Conservation (phyloP, 2,113 vertebrate genomes). For the Meles meles region DNA sequence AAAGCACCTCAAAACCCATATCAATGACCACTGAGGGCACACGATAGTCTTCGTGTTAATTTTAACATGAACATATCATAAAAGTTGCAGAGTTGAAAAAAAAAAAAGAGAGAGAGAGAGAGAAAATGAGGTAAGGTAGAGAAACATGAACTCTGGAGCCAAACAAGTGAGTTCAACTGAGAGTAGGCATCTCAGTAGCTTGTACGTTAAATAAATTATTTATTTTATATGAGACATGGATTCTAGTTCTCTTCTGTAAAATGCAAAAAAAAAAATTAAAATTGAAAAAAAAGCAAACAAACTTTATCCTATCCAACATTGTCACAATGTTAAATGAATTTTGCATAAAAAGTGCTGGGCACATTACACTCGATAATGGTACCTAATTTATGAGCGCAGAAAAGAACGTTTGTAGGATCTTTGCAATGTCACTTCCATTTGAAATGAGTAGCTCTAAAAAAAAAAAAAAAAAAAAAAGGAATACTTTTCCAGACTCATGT, state of each 20-base stretch:
- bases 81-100: background rate
- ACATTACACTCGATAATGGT: background rate
- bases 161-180: background rate
- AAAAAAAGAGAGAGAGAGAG: background rate
- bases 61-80: background rate
- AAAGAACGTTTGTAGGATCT: background rate
- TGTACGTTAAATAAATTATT: background rate
- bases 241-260: background rate
- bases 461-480: background rate
- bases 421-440: background rate
- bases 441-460: background rate
- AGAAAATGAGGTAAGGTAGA: background rate
- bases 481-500: background rate
- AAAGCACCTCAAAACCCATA: background rate
- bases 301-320: background rate
- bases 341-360: background rate
- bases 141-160: background rate
- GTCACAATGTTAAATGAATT: background rate
- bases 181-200: background rate
- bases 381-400: background rate
- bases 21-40: background rate
- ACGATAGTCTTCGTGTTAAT: background rate
- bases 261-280: background rate
- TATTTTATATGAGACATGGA: background rate
- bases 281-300: background rate